Percentiles rank a stretch among this genome's conserved stretches.
Conservation (phyloP, 2,797 vertebrate genomes). For the Bryconaethiops microstoma region DNA sequence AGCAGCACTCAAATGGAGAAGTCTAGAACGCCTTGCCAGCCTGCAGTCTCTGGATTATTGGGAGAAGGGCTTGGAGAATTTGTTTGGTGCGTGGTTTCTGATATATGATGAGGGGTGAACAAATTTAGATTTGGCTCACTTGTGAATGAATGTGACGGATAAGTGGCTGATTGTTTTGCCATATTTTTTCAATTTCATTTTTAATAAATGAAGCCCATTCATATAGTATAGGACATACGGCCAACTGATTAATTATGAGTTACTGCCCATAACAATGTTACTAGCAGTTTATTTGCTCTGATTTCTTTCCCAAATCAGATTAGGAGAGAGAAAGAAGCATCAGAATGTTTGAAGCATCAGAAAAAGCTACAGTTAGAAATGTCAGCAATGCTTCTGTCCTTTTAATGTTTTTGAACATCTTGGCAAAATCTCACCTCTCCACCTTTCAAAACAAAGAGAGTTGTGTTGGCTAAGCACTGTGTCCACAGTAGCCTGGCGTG, state of each 20-base stretch:
- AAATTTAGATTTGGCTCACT: conserved; percentile 41
- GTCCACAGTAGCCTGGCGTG: not conserved
- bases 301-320: not conserved
- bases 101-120: conserved; percentile 2
- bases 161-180: conserved; percentile 32
- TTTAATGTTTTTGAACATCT: conserved; percentile 4
- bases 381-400: not conserved
- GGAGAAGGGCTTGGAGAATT: not conserved
- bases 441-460: not conserved
- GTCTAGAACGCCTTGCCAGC: conserved; percentile 58
- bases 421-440: not conserved
- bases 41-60: conserved; percentile 20
- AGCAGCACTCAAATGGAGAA: conserved; percentile 58
- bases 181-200: conserved; percentile 16
- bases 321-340: not conserved
- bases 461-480: not conserved
- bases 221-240: not conserved
- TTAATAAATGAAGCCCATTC: conserved; percentile 22
- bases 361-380: not conserved
- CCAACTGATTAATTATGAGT: conserved; percentile 17
- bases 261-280: not conserved
- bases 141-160: conserved; percentile 19
- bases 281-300: not conserved
- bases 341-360: not conserved
- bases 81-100: not conserved